Evolutionary conservation across 2,113 vertebrate genomes (phyloP).

Genomic region (Sprattus sprattus): DNA sequence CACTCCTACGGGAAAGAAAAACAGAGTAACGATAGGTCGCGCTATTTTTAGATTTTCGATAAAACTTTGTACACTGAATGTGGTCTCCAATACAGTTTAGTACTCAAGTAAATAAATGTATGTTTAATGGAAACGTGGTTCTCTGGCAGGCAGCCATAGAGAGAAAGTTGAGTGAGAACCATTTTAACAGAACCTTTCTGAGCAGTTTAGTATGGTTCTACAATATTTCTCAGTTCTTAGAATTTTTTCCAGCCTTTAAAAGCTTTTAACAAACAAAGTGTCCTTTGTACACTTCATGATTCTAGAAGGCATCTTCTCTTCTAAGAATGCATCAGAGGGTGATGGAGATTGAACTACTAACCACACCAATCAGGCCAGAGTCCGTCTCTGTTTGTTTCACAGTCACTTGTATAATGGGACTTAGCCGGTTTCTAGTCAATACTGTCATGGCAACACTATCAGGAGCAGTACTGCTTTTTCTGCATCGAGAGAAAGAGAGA

Average conservation of each 20-base stretch:
- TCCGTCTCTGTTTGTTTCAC: conserved; percentile 78
- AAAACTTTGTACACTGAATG: background rate
- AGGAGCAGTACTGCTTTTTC: conserved; percentile 77
- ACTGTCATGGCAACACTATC: conserved; percentile 74
- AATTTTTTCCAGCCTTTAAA: background rate
- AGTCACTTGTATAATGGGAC: conserved; percentile 75
- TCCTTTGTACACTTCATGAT: no score
- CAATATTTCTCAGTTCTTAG: no score
- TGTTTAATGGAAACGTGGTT: background rate
- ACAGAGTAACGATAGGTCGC: background rate
- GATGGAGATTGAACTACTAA: conserved; percentile 44
- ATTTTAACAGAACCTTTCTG: background rate
- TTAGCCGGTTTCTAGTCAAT: conserved; percentile 68
- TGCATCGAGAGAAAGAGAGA: conserved; percentile 37
- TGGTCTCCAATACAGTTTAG: no score
- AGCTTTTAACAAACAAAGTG: background rate
- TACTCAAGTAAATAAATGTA: no score
- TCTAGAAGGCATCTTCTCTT: background rate
- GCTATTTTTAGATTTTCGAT: background rate
- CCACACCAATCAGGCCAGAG: conserved; percentile 71
- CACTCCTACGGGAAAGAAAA: conserved; percentile 60
- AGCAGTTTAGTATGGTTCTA: no score
- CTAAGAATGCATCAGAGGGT: background rate
- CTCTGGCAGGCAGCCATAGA: background rate
- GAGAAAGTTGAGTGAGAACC: background rate